A percentile compares a stretch with the other conserved stretches of the same genome.
Conservation (phyloP, 2,113 vertebrate genomes). For the Marmota flaviventris region DNA sequence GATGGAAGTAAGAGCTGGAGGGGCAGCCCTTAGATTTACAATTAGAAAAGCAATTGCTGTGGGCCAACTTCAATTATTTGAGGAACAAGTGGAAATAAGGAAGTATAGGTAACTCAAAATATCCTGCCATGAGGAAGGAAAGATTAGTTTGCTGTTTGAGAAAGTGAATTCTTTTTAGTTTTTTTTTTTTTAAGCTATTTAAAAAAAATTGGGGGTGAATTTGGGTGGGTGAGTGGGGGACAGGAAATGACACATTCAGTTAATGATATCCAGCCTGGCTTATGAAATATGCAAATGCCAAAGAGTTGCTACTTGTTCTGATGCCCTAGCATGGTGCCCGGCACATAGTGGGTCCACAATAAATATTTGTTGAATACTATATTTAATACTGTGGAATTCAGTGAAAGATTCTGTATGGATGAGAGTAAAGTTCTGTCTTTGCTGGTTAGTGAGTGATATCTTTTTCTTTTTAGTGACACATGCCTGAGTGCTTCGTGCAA, state of each 20-base stretch:
- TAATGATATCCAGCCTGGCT: not conserved
- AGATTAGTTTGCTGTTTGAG: constrained; percentile 24
- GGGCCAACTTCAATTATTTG: not conserved
- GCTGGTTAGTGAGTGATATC: not conserved
- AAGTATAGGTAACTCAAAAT: not conserved
- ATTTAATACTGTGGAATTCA: not conserved
- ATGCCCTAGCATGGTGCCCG: not conserved
- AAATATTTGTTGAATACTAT: not conserved
- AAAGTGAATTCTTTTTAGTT: not conserved
- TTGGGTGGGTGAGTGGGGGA: not conserved
- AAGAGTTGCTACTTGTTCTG: not conserved
- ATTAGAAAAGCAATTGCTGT: not conserved
- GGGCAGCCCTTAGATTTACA: not conserved
- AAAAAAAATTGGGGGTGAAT: not conserved
- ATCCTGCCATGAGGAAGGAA: not conserved
- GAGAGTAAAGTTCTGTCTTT: not conserved
- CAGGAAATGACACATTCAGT: not conserved
- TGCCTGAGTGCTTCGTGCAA: not conserved
- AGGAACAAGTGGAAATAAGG: not conserved
- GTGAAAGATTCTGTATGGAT: not conserved
- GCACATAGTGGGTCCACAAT: not conserved
- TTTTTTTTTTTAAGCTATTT: not conserved
- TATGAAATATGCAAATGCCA: not conserved
- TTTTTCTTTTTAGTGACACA: not conserved
- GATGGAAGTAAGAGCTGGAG: not conserved